Percentiles rank a stretch among this genome's conserved stretches.
Conservation (phyloP, 2,113 vertebrate species). For the Phylloscopus whistleri region DNA sequence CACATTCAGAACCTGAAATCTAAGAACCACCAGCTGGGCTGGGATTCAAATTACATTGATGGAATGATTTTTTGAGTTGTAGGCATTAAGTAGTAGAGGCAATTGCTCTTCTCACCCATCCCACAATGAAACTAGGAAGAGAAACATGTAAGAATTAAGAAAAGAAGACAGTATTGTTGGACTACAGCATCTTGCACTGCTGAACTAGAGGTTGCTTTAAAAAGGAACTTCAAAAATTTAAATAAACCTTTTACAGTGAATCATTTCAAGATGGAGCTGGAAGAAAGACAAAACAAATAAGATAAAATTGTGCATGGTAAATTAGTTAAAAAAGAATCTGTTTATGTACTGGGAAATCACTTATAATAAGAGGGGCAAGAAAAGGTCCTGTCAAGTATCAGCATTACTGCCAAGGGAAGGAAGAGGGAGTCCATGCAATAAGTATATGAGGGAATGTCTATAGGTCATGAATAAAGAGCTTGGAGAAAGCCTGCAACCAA, state of each 20-base stretch:
- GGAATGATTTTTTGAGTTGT: slow-evolving; percentile 46
- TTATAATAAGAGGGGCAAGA: not conserved
- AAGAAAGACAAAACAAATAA: slow-evolving; percentile 58
- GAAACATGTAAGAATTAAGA: slow-evolving; percentile 63
- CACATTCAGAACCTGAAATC: slow-evolving; percentile 62
- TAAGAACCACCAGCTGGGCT: slow-evolving; percentile 60
- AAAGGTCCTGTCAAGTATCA: not conserved
- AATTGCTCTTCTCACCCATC: slow-evolving; percentile 70
- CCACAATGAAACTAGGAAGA: slow-evolving; percentile 49
- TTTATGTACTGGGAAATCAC: slow-evolving; percentile 5
- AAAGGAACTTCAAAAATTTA: slow-evolving; percentile 46
- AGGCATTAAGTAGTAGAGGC: slow-evolving; percentile 48
- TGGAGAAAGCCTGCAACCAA: not conserved
- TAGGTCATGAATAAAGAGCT: not conserved
- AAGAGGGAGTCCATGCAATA: not conserved
- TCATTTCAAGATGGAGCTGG: slow-evolving; percentile 41
- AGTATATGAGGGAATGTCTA: not conserved
- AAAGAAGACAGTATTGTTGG: slow-evolving; percentile 35
- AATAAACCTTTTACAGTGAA: slow-evolving; percentile 49
- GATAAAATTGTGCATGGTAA: slow-evolving; percentile 27
- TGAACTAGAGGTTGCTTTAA: slow-evolving; percentile 33
- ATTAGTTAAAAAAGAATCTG: slow-evolving; percentile 26
- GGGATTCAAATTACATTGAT: slow-evolving; percentile 61
- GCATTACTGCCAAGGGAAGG: not conserved
- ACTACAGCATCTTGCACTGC: slow-evolving; percentile 11